These are phyloP conservation scores for Bombylius major DNA, from an alignment of 2,888 invertebrate species.

Conservation along the genomic window DNA sequence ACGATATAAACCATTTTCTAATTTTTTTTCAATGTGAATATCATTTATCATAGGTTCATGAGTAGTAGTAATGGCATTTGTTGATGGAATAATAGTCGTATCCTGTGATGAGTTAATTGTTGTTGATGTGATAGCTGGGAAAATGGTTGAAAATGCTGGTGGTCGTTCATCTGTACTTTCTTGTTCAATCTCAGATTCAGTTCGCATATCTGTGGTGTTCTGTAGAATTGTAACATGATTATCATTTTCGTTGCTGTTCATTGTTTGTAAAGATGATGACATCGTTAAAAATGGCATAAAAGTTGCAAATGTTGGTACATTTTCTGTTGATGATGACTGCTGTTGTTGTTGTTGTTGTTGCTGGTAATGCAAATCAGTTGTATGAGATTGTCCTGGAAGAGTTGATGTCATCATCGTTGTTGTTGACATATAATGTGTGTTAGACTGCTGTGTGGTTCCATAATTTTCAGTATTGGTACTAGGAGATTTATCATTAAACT, in stretches of 20 bases:
- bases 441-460: neutral
- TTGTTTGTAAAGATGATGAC: neutral
- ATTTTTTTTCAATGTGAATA: constrained; percentile 19
- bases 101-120: constrained; percentile 1
- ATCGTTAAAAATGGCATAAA: neutral
- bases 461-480: neutral
- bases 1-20: constrained; percentile 28
- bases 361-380: neutral
- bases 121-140: constrained; percentile 4
- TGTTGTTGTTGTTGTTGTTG: neutral
- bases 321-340: neutral
- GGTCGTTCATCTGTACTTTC: constrained; percentile 17
- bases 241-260: neutral
- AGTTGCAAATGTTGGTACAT: neutral
- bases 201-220: constrained; percentile 1
- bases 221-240: constrained; percentile 13
- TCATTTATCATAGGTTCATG: constrained; percentile 18
- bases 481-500: neutral
- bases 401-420: neutral
- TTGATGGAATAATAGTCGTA: neutral
- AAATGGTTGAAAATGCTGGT: constrained; percentile 10
- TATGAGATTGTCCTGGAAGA: neutral
- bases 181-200: constrained; percentile 14
- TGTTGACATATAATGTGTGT: constrained; percentile 1
- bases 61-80: constrained; percentile 9